Percentiles rank a stretch among this genome's conserved stretches.
Conservation (phyloP, 1,140 invertebrate species). For the Orius laevigatus region DNA sequence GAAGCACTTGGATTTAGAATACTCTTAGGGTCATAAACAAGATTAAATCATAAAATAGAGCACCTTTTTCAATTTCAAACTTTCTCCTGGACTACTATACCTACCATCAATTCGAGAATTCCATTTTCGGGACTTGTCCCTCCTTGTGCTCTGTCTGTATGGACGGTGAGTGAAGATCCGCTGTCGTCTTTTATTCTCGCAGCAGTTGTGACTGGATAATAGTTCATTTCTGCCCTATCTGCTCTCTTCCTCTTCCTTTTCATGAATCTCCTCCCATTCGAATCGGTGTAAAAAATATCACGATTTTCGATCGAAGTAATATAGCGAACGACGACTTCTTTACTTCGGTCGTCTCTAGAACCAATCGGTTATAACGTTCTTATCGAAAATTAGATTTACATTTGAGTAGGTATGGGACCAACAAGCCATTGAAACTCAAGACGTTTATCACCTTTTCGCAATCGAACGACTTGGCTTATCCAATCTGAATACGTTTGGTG, state of each 20-base stretch:
- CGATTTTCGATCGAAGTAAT: conserved; percentile 43
- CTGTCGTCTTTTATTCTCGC: conserved; percentile 47
- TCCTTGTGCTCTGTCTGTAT: conserved; percentile 78
- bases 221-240: conserved; percentile 45
- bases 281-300: conserved; percentile 76
- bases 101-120: conserved; percentile 62
- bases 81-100: conserved; percentile 7
- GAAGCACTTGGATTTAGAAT: too few species aligned
- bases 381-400: too few species aligned
- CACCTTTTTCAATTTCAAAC: too few species aligned
- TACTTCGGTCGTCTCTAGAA: conserved; percentile 50
- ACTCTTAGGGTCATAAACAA: too few species aligned
- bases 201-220: conserved; percentile 80
- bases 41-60: too few species aligned
- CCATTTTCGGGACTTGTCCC: conserved; percentile 60
- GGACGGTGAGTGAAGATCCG: conserved; percentile 31
- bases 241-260: conserved; percentile 46
- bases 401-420: conserved; percentile 64
- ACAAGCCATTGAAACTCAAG: conserved; percentile 86
- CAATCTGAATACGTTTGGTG: conserved; percentile 58
- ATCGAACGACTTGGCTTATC: conserved; percentile 62
- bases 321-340: conserved; percentile 68
- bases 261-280: conserved; percentile 81
- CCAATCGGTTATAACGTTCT: conserved; percentile 11
- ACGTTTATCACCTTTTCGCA: conserved; percentile 46